Evolutionary conservation across 2,797 vertebrate genomes (phyloP).

Genomic region (Clarias pachynema): DNA sequence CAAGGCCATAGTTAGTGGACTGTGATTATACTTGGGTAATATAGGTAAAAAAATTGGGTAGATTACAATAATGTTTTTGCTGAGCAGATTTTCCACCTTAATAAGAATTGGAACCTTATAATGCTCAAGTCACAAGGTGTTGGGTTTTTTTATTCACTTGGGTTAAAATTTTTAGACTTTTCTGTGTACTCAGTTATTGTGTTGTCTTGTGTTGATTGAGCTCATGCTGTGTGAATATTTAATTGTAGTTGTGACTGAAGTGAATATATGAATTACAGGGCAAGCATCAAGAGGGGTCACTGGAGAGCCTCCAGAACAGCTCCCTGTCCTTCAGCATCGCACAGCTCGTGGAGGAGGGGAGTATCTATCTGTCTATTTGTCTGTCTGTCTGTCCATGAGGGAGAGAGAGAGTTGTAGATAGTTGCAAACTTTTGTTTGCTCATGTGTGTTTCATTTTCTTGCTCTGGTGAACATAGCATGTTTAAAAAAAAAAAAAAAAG

Average conservation of each 20-base stretch:
- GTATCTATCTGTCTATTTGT: slow-evolving; percentile 50
- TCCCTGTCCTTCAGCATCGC: slow-evolving; percentile 74
- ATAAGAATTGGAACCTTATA: background rate
- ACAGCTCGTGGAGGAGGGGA: slow-evolving; percentile 76
- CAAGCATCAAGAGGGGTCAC: slow-evolving; percentile 45
- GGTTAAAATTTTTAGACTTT: background rate
- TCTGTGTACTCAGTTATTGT: background rate
- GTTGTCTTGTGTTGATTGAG: background rate
- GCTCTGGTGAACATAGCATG: background rate
- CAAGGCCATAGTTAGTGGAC: too few relatives aligned
- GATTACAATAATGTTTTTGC: background rate
- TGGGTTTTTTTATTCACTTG: background rate
- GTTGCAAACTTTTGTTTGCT: too few relatives aligned
- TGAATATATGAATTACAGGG: slow-evolving; percentile 50
- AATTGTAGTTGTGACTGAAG: slow-evolving; percentile 6
- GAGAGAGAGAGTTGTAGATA: background rate
- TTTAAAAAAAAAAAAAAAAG: background rate
- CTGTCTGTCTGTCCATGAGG: background rate
- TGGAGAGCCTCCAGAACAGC: slow-evolving; percentile 33
- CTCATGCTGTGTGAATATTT: background rate
- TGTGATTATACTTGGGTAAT: too few relatives aligned
- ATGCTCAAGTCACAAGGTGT: background rate
- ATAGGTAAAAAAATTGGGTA: background rate
- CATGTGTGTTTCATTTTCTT: background rate
- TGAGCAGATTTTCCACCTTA: background rate